Evolutionary conservation across 2,113 vertebrate species (phyloP).

Genomic region (Spermophilus dauricus): DNA sequence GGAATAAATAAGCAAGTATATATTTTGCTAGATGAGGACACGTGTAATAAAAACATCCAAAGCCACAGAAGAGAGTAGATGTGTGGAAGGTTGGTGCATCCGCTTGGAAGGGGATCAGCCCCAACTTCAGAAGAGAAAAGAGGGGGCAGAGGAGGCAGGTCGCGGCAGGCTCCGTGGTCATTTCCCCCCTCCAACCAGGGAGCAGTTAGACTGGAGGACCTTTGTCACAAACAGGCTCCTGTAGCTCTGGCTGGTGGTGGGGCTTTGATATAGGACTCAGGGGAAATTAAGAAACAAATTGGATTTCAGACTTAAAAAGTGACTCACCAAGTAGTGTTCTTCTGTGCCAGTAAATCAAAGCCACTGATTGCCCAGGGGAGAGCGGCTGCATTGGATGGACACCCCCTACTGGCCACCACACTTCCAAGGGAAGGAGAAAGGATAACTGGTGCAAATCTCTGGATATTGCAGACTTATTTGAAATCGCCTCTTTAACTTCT

Average conservation of each 20-base stretch:
- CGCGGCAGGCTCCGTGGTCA: not conserved
- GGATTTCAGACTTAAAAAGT: slow-evolving; percentile 57
- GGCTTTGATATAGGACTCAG: not conserved
- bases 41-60: not conserved
- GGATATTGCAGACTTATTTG: not conserved
- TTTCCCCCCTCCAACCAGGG: not conserved
- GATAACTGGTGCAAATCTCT: not conserved
- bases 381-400: not conserved
- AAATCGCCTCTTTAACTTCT: not conserved
- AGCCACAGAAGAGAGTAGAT: not conserved
- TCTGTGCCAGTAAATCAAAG: slow-evolving; percentile 19
- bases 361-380: not conserved
- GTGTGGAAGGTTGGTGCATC: not conserved
- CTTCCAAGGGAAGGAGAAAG: not conserved
- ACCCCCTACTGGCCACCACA: not conserved
- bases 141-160: not conserved
- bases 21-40: not conserved
- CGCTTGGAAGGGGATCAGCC: not conserved
- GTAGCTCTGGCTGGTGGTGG: not conserved
- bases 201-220: not conserved
- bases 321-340: not conserved
- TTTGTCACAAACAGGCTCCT: not conserved
- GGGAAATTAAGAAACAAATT: slow-evolving; percentile 51
- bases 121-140: not conserved
- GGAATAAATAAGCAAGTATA: not conserved